Percentiles rank a stretch among this genome's conserved stretches.
These are phyloP conservation scores for Tokudaia muenninki DNA, from an alignment of 2,797 vertebrate species.

Conservation along the genomic window DNA sequence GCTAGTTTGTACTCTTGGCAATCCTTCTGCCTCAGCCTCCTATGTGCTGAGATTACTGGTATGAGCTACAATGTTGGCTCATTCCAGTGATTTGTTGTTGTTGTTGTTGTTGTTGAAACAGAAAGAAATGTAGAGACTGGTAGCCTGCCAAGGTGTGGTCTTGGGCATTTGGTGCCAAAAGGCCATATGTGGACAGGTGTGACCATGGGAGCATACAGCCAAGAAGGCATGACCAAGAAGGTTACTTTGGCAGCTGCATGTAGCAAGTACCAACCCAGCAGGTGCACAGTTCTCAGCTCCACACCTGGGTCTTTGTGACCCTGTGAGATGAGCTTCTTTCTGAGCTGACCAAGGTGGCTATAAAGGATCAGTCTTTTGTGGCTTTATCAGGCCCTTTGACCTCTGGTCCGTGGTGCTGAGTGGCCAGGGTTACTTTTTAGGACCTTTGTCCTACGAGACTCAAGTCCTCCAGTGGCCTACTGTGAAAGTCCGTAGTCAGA, in stretches of 20 bases:
- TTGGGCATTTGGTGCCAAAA: neutral
- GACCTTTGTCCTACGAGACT: neutral
- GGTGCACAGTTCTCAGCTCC: neutral
- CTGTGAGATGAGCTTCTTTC: neutral
- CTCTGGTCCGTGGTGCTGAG: neutral
- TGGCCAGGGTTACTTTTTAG: too few relatives aligned
- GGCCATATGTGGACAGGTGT: neutral
- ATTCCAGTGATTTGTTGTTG: neutral
- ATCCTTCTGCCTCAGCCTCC: neutral
- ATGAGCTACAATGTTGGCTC: neutral
- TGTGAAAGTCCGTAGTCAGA: slow-evolving; percentile 1
- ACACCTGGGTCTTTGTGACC: neutral
- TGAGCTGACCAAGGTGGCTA: neutral
- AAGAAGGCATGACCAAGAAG: neutral
- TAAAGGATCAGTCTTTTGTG: neutral
- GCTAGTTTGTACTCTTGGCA: neutral
- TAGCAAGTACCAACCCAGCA: neutral
- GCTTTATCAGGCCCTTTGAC: neutral
- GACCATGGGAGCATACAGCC: neutral
- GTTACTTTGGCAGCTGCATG: neutral
- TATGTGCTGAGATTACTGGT: neutral
- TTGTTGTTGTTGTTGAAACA: neutral
- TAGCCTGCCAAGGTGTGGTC: neutral
- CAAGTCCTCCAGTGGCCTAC: neutral
- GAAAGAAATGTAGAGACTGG: neutral